phyloP scores from a whole-genome alignment of 2,113 vertebrate species.

The Polypterus senegalus region DNA sequence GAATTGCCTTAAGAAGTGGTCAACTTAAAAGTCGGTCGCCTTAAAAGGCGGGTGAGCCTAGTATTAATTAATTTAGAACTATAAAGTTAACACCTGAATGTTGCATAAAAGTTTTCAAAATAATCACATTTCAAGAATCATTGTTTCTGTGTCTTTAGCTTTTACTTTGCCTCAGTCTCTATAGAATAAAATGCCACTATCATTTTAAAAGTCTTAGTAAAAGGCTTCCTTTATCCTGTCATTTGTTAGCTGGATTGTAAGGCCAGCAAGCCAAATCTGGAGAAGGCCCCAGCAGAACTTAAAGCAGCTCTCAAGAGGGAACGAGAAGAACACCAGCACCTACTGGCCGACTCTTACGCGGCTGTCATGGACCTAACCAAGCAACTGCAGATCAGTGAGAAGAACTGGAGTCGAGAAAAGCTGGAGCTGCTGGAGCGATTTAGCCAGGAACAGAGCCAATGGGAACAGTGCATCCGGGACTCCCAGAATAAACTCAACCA shows the following conservation, averaged over 20 bases:
- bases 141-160: too few species aligned
- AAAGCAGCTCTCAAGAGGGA: constrained; percentile 77
- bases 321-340: constrained; percentile 86
- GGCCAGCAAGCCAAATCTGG: constrained; percentile 54
- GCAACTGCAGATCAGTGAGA: constrained; percentile 86
- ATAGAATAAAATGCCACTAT: too few species aligned
- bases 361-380: constrained; percentile 94
- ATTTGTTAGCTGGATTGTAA: constrained; percentile 68
- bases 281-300: constrained; percentile 64
- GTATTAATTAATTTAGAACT: too few species aligned
- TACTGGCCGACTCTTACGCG: constrained; percentile 84
- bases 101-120: too few species aligned
- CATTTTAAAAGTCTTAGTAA: not conserved
- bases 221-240: not conserved
- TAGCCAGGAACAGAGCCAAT: constrained; percentile 76
- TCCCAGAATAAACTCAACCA: constrained; percentile 65
- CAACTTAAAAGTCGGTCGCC: too few species aligned
- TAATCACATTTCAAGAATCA: too few species aligned
- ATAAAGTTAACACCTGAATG: too few species aligned
- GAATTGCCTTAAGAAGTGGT: too few species aligned
- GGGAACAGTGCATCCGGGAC: constrained; percentile 76
- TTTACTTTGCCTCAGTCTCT: too few species aligned
- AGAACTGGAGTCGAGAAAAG: constrained; percentile 90
- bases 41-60: too few species aligned
- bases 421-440: constrained; percentile 80